Evolutionary conservation across 1,140 invertebrate genomes (phyloP).

Genomic region (Bicyclus anynana): DNA sequence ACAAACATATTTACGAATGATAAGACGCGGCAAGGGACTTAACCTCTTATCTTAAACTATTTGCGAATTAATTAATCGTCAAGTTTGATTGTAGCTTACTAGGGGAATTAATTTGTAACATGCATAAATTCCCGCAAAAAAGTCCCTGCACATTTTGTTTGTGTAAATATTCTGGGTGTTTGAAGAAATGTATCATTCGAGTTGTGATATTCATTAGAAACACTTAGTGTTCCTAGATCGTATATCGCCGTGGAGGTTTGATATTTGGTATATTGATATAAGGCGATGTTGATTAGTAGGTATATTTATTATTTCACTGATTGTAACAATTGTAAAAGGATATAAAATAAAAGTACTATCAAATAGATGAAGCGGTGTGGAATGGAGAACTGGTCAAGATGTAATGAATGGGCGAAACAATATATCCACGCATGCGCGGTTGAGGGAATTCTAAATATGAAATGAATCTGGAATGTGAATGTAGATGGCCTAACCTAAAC

Average conservation of each 20-base stretch:
- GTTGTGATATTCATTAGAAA: neutral
- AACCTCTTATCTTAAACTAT: constrained; percentile 6
- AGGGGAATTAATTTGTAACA: neutral
- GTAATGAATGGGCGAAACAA: too few species aligned
- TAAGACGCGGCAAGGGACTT: neutral
- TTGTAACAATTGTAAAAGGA: too few species aligned
- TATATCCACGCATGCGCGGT: too few species aligned
- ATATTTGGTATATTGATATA: neutral
- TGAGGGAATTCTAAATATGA: too few species aligned
- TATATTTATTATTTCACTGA: too few species aligned
- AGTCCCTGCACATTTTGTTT: neutral
- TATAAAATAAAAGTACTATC: too few species aligned
- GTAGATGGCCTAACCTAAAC: too few species aligned
- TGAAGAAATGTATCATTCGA: neutral
- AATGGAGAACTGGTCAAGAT: too few species aligned
- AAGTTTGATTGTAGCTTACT: neutral
- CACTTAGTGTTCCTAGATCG: neutral
- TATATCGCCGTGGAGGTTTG: neutral
- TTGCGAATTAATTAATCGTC: neutral
- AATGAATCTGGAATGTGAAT: too few species aligned
- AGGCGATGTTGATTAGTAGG: too few species aligned
- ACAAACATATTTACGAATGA: neutral
- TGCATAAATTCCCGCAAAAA: neutral
- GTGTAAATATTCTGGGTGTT: neutral
- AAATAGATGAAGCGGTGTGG: too few species aligned